These are phyloP conservation scores for Styela plicata DNA, from an alignment of 23 tunicate species.

Conservation along the genomic window DNA sequence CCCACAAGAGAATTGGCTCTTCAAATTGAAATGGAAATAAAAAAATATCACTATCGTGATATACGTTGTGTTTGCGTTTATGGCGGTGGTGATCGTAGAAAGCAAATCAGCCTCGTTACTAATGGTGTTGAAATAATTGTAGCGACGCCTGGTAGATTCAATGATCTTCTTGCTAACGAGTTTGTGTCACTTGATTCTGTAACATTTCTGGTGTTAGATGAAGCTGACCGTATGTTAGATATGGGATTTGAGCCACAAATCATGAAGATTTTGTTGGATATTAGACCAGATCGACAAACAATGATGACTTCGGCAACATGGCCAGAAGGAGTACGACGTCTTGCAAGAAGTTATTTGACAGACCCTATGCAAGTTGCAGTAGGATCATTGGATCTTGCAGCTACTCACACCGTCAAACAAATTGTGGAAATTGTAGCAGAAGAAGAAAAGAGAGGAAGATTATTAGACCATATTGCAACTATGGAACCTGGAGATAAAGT, in stretches of 20 bases:
- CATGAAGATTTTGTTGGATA: conserved; percentile 78
- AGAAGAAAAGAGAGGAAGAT: conserved; percentile 67
- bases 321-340: conserved; percentile 80
- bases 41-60: conserved; percentile 67
- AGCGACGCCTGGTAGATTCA: conserved; percentile 97
- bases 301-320: conserved; percentile 99
- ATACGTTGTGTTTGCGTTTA: conserved; percentile 88
- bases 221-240: conserved; percentile 99
- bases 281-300: conserved; percentile 91
- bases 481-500: conserved; percentile 76
- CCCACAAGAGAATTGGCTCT: conserved; percentile 98
- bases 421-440: conserved; percentile 70
- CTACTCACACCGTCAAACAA: conserved; percentile 84
- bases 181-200: conserved; percentile 45
- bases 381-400: conserved; percentile 90
- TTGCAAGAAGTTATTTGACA: conserved; percentile 61
- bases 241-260: conserved; percentile 97
- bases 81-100: conserved; percentile 82
- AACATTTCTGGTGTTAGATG: conserved; percentile 92
- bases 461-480: conserved; percentile 43
- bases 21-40: conserved; percentile 84
- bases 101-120: conserved; percentile 59
- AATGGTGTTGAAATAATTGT: conserved; percentile 89
- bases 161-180: conserved; percentile 67
- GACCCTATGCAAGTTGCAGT: conserved; percentile 84